Evolutionary conservation across 1,140 invertebrate species (phyloP).

Genomic region (Trypoxylus dichotomus): DNA sequence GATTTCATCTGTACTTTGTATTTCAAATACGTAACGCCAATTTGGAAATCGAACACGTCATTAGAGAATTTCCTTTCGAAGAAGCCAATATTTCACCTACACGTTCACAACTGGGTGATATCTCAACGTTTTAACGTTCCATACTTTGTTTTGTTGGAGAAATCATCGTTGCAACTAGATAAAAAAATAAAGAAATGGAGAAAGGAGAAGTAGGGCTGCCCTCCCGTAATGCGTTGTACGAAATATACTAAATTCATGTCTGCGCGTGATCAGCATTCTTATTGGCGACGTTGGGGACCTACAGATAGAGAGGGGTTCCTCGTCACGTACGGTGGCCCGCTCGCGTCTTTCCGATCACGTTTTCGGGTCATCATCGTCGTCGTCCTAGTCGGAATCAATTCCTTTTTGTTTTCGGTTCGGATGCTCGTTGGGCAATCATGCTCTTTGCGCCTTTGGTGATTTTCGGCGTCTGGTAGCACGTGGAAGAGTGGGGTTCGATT

Average conservation of each 20-base stretch:
- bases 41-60: too few relatives aligned
- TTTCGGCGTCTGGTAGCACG: not conserved
- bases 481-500: not conserved
- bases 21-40: too few relatives aligned
- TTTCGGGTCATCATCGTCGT: not conserved
- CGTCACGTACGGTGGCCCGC: not conserved
- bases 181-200: too few relatives aligned
- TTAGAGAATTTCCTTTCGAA: too few relatives aligned
- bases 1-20: too few relatives aligned
- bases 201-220: too few relatives aligned
- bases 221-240: not conserved
- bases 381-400: not conserved
- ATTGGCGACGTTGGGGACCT: not conserved
- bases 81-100: too few relatives aligned
- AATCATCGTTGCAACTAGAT: too few relatives aligned
- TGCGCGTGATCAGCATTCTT: not conserved
- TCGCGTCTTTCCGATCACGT: not conserved
- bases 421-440: not conserved
- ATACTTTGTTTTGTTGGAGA: too few relatives aligned
- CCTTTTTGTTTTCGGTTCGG: not conserved
- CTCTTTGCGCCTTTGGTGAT: too few relatives aligned
- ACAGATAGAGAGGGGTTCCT: not conserved
- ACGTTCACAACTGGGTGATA: too few relatives aligned
- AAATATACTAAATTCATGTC: not conserved
- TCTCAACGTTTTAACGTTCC: too few relatives aligned